These are phyloP conservation scores for Smutsia temminckii DNA, from an alignment of 2,797 vertebrate species.

Conservation along the genomic window DNA sequence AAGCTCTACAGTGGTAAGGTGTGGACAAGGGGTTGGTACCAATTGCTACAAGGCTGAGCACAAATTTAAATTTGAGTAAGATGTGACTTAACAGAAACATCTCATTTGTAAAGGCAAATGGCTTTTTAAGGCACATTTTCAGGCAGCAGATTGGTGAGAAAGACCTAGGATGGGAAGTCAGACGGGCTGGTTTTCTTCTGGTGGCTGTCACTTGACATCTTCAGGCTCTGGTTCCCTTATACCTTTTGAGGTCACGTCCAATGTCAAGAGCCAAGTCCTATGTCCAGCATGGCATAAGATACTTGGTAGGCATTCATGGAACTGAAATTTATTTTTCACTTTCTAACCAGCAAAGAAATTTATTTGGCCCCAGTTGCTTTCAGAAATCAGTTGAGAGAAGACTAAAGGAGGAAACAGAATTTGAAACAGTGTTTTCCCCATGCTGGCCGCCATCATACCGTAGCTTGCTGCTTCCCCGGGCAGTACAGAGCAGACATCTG, in stretches of 20 bases:
- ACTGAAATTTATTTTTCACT: background rate
- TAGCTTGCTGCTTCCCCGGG: no score
- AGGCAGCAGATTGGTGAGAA: background rate
- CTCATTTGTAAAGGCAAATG: background rate
- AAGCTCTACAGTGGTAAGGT: rapidly evolving
- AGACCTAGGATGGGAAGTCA: background rate
- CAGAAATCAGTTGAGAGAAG: background rate
- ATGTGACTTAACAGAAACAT: background rate
- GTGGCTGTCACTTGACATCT: background rate
- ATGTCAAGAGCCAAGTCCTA: background rate
- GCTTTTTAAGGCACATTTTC: background rate
- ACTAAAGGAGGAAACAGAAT: background rate
- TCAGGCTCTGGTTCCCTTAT: background rate
- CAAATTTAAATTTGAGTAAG: background rate
- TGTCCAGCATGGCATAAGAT: no score
- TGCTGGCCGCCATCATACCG: rapidly evolving
- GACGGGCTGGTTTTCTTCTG: rapidly evolving
- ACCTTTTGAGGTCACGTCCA: background rate
- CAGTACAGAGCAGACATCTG: background rate
- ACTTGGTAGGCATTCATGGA: background rate
- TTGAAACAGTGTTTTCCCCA: background rate
- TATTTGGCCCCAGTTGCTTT: background rate
- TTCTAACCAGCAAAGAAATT: background rate
- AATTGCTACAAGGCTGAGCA: background rate
- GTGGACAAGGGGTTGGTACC: background rate